Evolutionary conservation across 2,888 invertebrate species (phyloP).

Genomic region (Megastigmus dorsalis): DNA sequence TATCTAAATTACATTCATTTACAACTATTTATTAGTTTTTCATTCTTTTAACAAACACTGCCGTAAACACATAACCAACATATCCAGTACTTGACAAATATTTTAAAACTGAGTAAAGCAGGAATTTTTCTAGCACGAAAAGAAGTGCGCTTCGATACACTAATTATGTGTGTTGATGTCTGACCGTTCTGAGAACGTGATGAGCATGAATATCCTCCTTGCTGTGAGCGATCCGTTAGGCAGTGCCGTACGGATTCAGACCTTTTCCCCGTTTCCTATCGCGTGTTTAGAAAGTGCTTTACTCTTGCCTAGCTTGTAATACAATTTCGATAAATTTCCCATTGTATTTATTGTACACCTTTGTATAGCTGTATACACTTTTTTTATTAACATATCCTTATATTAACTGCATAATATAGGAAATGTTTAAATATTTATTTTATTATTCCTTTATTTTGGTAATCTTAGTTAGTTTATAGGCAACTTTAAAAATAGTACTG

Average conservation of each 20-base stretch:
- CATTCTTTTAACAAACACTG: too few relatives aligned
- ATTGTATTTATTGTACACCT: background rate
- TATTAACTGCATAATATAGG: too few relatives aligned
- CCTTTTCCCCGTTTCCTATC: conserved; percentile 1
- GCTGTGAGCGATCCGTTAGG: conserved; percentile 33
- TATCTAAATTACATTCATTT: too few relatives aligned
- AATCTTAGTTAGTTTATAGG: too few relatives aligned
- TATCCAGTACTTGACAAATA: too few relatives aligned
- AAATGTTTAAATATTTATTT: too few relatives aligned
- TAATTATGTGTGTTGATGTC: conserved; percentile 46
- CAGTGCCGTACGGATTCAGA: conserved; percentile 22
- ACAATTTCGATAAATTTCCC: background rate
- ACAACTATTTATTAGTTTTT: too few relatives aligned
- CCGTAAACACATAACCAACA: too few relatives aligned
- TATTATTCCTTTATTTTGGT: too few relatives aligned
- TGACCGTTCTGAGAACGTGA: conserved; percentile 44
- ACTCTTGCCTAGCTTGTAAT: background rate
- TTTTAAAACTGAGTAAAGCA: background rate
- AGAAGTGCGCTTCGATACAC: conserved; percentile 25
- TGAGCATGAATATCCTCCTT: conserved; percentile 42
- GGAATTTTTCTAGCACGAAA: background rate
- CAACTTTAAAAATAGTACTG: too few relatives aligned
- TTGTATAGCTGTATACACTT: too few relatives aligned
- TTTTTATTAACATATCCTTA: too few relatives aligned
- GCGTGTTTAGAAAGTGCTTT: conserved; percentile 32